Percentiles rank a stretch among this genome's conserved stretches.
Evolutionary conservation across 2,113 vertebrate species (phyloP).

Genomic region (Indicator maculatus): DNA sequence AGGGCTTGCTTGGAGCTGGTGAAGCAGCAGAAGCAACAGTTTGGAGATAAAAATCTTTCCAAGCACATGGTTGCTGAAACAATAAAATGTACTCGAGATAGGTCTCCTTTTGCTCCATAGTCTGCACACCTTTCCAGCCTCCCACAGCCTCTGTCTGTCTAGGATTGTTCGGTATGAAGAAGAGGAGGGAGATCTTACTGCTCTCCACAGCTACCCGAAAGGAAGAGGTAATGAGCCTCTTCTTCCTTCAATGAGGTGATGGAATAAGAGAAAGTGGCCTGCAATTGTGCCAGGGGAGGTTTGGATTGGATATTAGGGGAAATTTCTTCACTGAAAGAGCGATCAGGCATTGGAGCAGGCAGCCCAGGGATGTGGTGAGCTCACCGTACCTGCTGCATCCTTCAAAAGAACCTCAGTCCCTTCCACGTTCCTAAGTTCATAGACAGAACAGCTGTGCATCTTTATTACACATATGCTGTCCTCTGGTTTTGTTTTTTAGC

Average conservation of each 20-base stretch:
- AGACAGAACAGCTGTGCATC: constrained; percentile 70
- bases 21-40: not conserved
- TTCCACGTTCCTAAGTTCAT: constrained; percentile 1
- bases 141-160: not conserved
- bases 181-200: too few relatives aligned
- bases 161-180: too few relatives aligned
- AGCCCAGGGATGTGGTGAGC: too few relatives aligned
- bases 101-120: not conserved
- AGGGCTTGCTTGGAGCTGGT: fast-evolving
- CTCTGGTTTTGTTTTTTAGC: constrained; percentile 50
- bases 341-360: too few relatives aligned
- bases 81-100: fast-evolving
- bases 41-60: not conserved
- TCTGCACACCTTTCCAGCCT: not conserved
- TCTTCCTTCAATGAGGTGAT: too few relatives aligned
- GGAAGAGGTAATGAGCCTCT: too few relatives aligned
- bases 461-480: constrained; percentile 68
- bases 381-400: not conserved
- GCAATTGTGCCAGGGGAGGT: too few relatives aligned
- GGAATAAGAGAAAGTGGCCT: too few relatives aligned
- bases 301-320: too few relatives aligned
- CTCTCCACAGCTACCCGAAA: too few relatives aligned
- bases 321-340: too few relatives aligned
- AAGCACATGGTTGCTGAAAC: not conserved
- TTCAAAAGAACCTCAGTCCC: not conserved